Conservation (phyloP, 2,113 vertebrate genomes). For the Oplegnathus fasciatus region DNA sequence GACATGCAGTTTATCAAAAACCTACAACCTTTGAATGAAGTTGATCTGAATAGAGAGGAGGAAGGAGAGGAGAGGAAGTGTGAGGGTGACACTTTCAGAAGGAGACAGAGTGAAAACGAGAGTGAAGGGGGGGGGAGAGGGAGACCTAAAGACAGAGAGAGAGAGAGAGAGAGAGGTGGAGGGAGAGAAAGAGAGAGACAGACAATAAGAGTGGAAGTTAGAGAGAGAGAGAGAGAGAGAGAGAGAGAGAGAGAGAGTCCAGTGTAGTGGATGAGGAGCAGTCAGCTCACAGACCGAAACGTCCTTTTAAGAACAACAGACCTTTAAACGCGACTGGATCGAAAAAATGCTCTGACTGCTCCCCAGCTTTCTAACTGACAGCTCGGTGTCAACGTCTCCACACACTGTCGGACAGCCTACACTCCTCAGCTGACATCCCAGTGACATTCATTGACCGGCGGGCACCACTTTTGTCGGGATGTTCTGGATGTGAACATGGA, state of each 20-base stretch:
- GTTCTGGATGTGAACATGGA: slow-evolving; percentile 81
- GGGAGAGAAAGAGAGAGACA: not conserved
- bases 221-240: slow-evolving; percentile 9
- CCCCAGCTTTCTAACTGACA: not conserved
- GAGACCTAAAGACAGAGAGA: not conserved
- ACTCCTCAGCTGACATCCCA: not conserved
- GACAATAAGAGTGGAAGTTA: not conserved
- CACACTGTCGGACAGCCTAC: not conserved
- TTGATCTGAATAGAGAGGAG: not conserved
- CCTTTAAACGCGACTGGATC: slow-evolving; percentile 1
- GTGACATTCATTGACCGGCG: slow-evolving; percentile 29
- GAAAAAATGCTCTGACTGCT: not conserved
- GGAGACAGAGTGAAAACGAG: not conserved
- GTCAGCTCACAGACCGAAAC: slow-evolving; percentile 18
- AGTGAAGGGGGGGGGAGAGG: not conserved
- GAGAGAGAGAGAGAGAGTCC: slow-evolving; percentile 6
- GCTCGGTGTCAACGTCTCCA: not conserved
- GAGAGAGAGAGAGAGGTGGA: not conserved
- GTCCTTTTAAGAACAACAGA: slow-evolving; percentile 39
- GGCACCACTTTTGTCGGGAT: slow-evolving; percentile 71
- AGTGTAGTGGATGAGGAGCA: not conserved
- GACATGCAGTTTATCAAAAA: not conserved
- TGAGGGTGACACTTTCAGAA: not conserved
- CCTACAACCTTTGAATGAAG: not conserved
- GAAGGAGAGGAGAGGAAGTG: not conserved